Conservation (phyloP, 64 coral and sea anemone genomes). For the Pocillopora damicornis region DNA sequence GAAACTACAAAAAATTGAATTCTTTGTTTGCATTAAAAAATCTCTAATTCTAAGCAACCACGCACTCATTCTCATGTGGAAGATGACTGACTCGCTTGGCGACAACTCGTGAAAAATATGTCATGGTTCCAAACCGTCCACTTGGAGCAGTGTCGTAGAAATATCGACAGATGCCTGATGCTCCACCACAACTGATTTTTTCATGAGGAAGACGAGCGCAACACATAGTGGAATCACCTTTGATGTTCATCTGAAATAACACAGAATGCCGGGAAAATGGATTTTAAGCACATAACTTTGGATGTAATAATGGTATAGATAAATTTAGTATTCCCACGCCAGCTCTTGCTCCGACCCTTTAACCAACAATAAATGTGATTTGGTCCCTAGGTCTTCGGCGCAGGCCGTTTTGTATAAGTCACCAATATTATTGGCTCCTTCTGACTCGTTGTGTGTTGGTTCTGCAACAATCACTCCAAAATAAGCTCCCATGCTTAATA, state of each 20-base stretch:
- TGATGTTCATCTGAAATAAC: conserved; percentile 62
- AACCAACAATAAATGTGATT: too few species aligned
- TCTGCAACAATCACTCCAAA: too few species aligned
- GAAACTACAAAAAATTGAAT: too few species aligned
- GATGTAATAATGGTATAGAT: not conserved
- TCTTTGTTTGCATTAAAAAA: too few species aligned
- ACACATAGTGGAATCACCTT: conserved; percentile 86
- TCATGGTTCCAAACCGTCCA: conserved; percentile 97
- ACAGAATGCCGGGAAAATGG: not conserved
- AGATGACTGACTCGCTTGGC: conserved; percentile 65
- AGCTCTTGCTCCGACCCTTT: too few species aligned
- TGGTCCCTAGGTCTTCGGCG: too few species aligned
- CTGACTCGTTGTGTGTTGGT: too few species aligned
- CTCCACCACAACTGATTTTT: conserved; percentile 76
- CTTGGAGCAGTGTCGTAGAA: conserved; percentile 98
- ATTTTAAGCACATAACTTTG: too few species aligned
- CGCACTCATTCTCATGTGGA: conserved; percentile 80
- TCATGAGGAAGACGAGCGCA: conserved; percentile 77
- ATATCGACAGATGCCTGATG: conserved; percentile 81
- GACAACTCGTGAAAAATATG: conserved; percentile 84
- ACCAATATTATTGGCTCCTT: too few species aligned
- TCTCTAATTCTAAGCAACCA: conserved; percentile 12
- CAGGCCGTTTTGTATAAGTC: too few species aligned
- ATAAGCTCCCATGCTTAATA: too few species aligned
- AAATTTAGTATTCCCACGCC: not conserved